Evolutionary conservation across 2,888 invertebrate species (phyloP).

Genomic region (Acronicta leporina): DNA sequence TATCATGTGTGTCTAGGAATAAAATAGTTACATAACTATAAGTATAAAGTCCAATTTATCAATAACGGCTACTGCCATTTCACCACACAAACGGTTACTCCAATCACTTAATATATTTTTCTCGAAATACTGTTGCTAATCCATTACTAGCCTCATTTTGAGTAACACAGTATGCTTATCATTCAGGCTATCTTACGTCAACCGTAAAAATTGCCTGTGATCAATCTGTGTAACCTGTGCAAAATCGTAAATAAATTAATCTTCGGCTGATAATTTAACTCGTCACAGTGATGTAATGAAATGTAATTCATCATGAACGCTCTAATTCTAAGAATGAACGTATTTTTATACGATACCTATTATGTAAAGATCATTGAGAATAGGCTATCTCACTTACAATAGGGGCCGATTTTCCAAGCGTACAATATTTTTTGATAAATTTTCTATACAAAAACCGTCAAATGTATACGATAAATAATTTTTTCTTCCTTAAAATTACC

Average conservation of each 20-base stretch:
- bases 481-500: too few species aligned
- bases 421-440: too few species aligned
- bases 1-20: background rate
- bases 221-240: constrained; percentile 8
- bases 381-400: too few species aligned
- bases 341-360: constrained; percentile 12
- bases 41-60: background rate
- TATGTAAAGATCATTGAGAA: constrained; percentile 7
- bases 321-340: background rate
- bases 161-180: constrained; percentile 11
- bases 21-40: constrained; percentile 7
- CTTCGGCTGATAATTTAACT: constrained; percentile 30
- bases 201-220: constrained; percentile 30
- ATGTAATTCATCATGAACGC: constrained; percentile 3
- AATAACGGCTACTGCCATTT: constrained; percentile 1
- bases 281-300: constrained; percentile 9
- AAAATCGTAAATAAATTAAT: constrained; percentile 29
- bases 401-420: too few species aligned
- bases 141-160: constrained; percentile 23
- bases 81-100: constrained; percentile 6
- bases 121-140: constrained; percentile 25
- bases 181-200: constrained; percentile 23
- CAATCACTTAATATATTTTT: constrained; percentile 16
- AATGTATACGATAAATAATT: too few species aligned
- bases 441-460: too few species aligned